Base-by-base conservation (phyloP, 2,797 vertebrate genomes). In the Emys orbicularis region DNA sequence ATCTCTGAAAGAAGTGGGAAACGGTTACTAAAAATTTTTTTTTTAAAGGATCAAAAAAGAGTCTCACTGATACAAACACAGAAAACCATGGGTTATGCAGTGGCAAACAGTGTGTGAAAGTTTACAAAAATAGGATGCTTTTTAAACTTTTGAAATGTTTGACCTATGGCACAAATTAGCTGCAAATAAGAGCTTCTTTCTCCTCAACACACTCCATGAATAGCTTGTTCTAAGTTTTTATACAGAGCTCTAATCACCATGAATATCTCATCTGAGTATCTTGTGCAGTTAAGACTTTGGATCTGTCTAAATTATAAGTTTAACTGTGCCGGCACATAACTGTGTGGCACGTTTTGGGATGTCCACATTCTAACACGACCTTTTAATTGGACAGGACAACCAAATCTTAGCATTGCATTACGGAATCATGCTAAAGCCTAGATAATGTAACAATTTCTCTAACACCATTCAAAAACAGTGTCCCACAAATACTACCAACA, bases 1-100 rank as follows among this genome's bases (percentile, higher is more conserved):
- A 85, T 98, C 98, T 96, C 98, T 98, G 89, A 94, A 97, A 97
- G 57, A 92, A 95, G 92, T 29, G 12, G 29, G 90, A 91, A 93
- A 90, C 1, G 44, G 34, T 92, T 92, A 8, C 81, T 29, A 9
- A 57, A 4, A 54, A 23, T 10, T 1, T 9, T 18, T n/a, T 68
- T 72, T 23, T 72, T 6, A 72, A 72, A 72, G 18, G n/a, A 41
- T 72, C n/a, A 72, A 12, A 72, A 68, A 68, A 41, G n/a, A 90
- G 68, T 92, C 65, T 89, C 86, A 86, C 72, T 91, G 41, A 65
- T 90, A 1, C 82, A 86, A 61, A 53, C 59, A 87, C 1, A 85
- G 19, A 6, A 91, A 95, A 86, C 7, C 7, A 81, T 34, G 74
- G 65, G 18, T n/a, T 91, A 44, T 53, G 2, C 53, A 87, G 87